Conservation (phyloP, 2,888 invertebrate species). For the Tolmerus cingulatus region DNA sequence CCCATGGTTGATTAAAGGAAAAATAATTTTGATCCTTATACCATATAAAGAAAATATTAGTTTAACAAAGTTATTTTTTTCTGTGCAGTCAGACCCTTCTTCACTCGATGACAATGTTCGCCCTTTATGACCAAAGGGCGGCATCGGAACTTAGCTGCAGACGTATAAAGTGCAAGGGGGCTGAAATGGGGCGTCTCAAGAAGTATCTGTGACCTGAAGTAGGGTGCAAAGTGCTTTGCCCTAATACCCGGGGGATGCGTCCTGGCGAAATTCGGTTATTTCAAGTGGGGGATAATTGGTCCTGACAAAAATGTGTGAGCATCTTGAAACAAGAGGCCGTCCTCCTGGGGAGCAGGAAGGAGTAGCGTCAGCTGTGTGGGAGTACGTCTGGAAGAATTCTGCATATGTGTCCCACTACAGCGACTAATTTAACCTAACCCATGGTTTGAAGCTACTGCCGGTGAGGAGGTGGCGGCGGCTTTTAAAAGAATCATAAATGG, state of each 20-base stretch:
- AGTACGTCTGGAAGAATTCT: neutral
- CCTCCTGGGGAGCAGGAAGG: neutral
- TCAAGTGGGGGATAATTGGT: conserved; percentile 8
- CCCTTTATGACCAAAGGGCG: neutral
- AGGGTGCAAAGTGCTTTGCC: neutral
- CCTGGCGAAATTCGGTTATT: neutral
- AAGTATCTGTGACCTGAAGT: neutral
- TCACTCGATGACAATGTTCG: neutral
- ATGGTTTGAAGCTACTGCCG: neutral
- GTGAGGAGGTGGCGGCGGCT: neutral
- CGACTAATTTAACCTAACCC: neutral
- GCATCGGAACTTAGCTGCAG: neutral
- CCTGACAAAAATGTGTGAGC: conserved; percentile 9
- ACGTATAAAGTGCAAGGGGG: neutral
- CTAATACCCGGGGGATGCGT: neutral
- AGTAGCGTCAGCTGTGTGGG: neutral
- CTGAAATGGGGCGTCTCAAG: neutral
- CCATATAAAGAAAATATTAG: too few species aligned
- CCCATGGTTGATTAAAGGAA: too few species aligned
- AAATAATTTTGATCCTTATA: too few species aligned
- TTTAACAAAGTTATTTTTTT: too few species aligned
- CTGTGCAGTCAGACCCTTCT: too few species aligned
- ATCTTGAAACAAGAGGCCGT: neutral
- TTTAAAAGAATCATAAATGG: conserved; percentile 8
- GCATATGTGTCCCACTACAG: neutral